Evolutionary conservation across 1,140 invertebrate genomes (phyloP), one percentile per base, ranked within the genome.

Genomic region (Tetragnatha versicolor): DNA sequence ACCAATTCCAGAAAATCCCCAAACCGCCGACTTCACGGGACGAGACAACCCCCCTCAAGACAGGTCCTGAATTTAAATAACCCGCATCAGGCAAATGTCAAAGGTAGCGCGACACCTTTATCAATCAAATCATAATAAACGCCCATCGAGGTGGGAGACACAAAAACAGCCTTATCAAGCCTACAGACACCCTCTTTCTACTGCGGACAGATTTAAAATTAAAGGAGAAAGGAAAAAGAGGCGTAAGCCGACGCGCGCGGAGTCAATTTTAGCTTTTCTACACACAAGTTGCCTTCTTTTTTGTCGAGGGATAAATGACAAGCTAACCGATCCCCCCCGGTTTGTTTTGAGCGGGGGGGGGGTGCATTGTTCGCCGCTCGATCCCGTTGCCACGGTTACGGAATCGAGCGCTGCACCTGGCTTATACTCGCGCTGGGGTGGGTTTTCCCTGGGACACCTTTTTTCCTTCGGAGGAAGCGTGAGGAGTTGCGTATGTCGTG

Each of bases 371-470:
- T 39, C 72, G 20, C 63, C 60, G 72, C 60, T 75, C 72, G 72
- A 75, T 75, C 72, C 72, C 58, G 72, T 63, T 25, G 12, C 72
- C 22, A 75, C 63, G 39, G 58, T 5, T 61, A 75, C 70, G 14
- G 35, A 61, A 75, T 75, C 58, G 70, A 75, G 70, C 47, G 27
- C 12, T 61, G 55, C 72, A 75, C 72, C 72, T 75, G 72, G 72
- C 35, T 17, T 47, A 47, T n/a, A 45, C n/a, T 68, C 22, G 27
- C 14, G 63, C 7, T 22, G 25, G 25, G 35, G n/a, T 68, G 17
- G 25, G 29, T 68, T 73, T 33, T 42, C 17, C 51, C 31, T 55
- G 49, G 20, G 22, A 70, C 35, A 55, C 33, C 68, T 55, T 55
- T 51, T 14, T 65, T 65, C 39, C 4, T 25, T n/a, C 33, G 61